phyloP scores from a whole-genome alignment of 1,140 invertebrate species.

The Doryteuthis pealeii region DNA sequence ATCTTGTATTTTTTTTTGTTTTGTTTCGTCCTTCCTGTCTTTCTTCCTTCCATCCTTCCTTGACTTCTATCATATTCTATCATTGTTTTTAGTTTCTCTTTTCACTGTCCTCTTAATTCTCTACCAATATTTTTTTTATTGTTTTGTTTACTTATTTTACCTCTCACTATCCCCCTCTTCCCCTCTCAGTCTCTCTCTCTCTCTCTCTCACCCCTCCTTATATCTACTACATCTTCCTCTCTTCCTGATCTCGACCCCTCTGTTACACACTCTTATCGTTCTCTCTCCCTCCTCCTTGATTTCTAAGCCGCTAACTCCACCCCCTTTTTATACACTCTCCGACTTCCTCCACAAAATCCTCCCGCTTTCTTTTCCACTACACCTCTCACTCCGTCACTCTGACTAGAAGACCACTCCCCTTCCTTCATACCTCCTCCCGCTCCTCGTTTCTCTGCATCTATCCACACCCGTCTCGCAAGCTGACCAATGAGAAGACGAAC shows the following conservation, averaged over 20 bases:
- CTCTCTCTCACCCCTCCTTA: not conserved
- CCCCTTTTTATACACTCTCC: not conserved
- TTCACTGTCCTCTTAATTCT: not conserved
- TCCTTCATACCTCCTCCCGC: conserved; percentile 17
- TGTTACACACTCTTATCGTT: not conserved
- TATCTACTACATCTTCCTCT: not conserved
- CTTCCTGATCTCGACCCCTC: not conserved
- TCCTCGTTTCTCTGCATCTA: not conserved
- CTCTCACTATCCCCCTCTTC: conserved; percentile 1
- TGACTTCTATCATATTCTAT: not conserved
- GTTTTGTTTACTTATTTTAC: not conserved
- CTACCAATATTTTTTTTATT: not conserved
- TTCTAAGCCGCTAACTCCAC: too few species aligned
- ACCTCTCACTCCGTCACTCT: conserved; percentile 8
- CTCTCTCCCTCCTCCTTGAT: not conserved
- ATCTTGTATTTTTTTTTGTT: not conserved
- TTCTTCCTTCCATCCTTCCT: not conserved
- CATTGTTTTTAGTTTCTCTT: not conserved
- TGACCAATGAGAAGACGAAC: not conserved
- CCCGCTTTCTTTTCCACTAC: not conserved
- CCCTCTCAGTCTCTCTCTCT: not conserved
- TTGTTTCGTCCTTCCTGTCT: not conserved
- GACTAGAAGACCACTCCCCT: not conserved
- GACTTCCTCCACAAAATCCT: not conserved
- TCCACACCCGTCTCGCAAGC: not conserved